These are phyloP conservation scores for Alentia gelatinosa DNA, from an alignment of 2,888 invertebrate species.

Conservation along the genomic window DNA sequence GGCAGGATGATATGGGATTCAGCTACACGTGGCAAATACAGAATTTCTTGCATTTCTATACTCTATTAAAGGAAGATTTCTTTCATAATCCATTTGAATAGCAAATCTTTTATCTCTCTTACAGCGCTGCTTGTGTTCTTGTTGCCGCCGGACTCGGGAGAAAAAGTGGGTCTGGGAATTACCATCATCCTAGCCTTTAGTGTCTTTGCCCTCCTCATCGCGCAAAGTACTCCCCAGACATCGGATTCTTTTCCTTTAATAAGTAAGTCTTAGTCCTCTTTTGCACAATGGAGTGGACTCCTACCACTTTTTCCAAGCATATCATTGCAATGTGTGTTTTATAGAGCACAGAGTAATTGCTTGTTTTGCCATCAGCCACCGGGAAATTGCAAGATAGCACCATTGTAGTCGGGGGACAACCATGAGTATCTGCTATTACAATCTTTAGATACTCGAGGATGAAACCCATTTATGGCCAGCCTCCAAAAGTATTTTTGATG, in stretches of 20 bases:
- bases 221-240: neutral
- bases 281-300: neutral
- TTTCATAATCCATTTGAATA: no score
- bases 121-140: neutral
- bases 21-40: no score
- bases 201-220: neutral
- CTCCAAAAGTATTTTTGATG: no score
- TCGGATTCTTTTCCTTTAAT: neutral
- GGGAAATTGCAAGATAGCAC: neutral
- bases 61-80: no score
- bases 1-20: no score
- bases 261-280: no score
- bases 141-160: neutral
- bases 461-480: no score
- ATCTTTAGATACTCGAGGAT: no score
- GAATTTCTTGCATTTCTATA: no score
- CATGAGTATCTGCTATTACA: neutral
- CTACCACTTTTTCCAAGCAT: neutral
- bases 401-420: neutral
- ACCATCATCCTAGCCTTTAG: conserved; percentile 16
- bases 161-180: neutral
- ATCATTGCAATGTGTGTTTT: neutral
- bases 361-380: neutral
- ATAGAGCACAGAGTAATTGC: neutral
- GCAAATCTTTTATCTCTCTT: no score